Conservation (phyloP, 2,113 vertebrate species). For the Peucedramus taeniatus region DNA sequence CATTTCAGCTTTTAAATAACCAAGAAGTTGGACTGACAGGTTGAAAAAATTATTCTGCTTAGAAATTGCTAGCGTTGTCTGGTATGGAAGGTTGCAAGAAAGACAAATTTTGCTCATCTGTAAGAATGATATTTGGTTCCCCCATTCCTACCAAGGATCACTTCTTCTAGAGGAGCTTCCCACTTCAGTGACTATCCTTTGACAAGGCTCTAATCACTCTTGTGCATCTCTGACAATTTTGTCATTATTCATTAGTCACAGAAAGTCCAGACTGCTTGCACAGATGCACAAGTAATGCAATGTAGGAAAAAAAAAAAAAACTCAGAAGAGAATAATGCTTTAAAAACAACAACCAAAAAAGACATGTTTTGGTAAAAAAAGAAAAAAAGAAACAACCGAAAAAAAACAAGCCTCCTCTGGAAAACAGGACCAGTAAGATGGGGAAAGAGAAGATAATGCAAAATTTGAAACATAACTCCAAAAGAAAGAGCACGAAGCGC, state of each 20-base stretch:
- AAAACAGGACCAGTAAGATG: background rate
- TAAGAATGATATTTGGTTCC: background rate
- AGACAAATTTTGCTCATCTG: background rate
- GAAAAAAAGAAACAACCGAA: background rate
- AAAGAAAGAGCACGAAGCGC: background rate
- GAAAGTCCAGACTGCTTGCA: background rate
- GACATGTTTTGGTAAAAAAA: background rate
- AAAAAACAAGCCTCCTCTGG: background rate
- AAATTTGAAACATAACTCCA: background rate
- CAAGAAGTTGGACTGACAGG: background rate
- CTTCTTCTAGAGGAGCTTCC: background rate
- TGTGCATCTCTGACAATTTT: background rate
- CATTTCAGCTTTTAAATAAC: background rate
- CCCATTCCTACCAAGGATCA: background rate
- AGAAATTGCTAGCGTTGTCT: background rate
- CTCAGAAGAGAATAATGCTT: background rate
- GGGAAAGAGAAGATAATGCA: background rate
- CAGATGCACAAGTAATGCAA: background rate
- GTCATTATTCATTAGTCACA: background rate
- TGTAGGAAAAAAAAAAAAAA: background rate
- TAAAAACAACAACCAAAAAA: background rate
- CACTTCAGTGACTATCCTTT: background rate
- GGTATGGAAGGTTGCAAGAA: background rate
- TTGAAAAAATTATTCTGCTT: background rate
- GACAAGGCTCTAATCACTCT: background rate